Evolutionary conservation across 2,797 vertebrate species (phyloP).

Genomic region (Fratercula arctica): DNA sequence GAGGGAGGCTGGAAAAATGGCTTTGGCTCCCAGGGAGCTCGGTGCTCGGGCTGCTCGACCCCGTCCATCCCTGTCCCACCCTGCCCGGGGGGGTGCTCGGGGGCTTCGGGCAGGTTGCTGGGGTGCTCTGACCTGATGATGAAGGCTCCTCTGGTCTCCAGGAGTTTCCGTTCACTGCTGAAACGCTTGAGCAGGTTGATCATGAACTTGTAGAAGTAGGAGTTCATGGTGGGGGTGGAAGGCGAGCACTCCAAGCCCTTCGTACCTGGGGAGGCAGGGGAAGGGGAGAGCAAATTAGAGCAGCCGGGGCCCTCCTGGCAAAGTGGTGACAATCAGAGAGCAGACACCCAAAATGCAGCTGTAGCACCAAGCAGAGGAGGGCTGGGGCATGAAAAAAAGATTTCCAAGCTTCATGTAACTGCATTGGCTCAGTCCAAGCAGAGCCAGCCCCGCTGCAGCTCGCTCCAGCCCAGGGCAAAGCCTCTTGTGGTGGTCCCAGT

Average conservation of each 20-base stretch:
- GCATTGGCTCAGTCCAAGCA: not conserved
- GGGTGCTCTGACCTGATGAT: slow-evolving; percentile 87
- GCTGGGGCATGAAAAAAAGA: not conserved
- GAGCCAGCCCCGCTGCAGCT: not conserved
- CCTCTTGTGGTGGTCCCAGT: not conserved
- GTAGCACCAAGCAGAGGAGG: not conserved
- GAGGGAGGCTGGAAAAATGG: not conserved
- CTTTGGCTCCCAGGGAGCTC: not conserved
- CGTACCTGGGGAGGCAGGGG: slow-evolving; percentile 61
- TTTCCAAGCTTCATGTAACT: not conserved
- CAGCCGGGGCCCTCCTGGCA: not conserved
- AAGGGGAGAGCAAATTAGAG: not conserved
- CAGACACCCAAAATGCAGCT: not conserved
- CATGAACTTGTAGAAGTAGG: slow-evolving; percentile 99
- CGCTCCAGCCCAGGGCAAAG: not conserved
- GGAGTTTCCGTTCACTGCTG: slow-evolving; percentile 92
- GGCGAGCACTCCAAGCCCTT: slow-evolving; percentile 89
- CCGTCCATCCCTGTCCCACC: accelerated
- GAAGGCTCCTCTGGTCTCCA: slow-evolving; percentile 92
- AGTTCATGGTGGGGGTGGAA: slow-evolving; percentile 97
- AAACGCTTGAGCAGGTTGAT: slow-evolving; percentile 96
- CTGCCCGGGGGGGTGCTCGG: accelerated
- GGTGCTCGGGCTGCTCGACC: not conserved
- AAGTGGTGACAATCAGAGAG: not conserved
- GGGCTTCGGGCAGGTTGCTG: not conserved